Evolutionary conservation across 2,797 vertebrate species (phyloP), one percentile per base, ranked within the genome.

Genomic region (Clarias fuscus): DNA sequence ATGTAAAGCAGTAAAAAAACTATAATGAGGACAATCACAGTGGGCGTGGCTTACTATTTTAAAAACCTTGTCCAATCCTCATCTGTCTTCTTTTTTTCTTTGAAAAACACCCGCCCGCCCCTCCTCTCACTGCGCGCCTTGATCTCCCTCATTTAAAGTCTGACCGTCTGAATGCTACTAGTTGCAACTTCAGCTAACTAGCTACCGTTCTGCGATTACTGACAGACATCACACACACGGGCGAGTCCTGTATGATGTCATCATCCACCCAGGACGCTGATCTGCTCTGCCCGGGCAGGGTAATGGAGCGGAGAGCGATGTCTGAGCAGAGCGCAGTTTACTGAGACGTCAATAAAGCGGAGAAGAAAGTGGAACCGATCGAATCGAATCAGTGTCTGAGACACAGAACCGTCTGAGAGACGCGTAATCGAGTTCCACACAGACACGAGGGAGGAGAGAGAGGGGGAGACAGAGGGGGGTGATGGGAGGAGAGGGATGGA

Each of bases 351-450:
- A 64, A 22, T 43, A 37, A 80, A 80, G 27, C 22, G 3, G 61
- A 81, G 22, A 17, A 30, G 15, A 65, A 65, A 58, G 43, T 18
- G 59, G 80, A 73, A 53, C 67, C 48, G 80, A 87, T 83, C 67
- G 68, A 85, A 83, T 83, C 56, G 17, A 61, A 83, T 83, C 65
- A 82, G 80, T 56, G 37, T 58, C 87, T 85, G 79, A 82, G 20
- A 33, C n/a, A 0, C 67, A 64, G 65, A 80, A 20, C 68, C 30
- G 65, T 75, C 78, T 88, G 75, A 73, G 22, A 82, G 43, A 78
- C 70, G 59, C 70, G 81, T 81, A 87, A 89, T 89, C 82, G 48
- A 87, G 85, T 87, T 87, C 75, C 37, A 58, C 80, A 83, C 65
- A 62, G 71, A 75, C 62, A 75, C 75, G 18, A 7, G 4, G 30